phyloP scores from a whole-genome alignment of 2,113 vertebrate genomes.

The Pitta sordida region DNA sequence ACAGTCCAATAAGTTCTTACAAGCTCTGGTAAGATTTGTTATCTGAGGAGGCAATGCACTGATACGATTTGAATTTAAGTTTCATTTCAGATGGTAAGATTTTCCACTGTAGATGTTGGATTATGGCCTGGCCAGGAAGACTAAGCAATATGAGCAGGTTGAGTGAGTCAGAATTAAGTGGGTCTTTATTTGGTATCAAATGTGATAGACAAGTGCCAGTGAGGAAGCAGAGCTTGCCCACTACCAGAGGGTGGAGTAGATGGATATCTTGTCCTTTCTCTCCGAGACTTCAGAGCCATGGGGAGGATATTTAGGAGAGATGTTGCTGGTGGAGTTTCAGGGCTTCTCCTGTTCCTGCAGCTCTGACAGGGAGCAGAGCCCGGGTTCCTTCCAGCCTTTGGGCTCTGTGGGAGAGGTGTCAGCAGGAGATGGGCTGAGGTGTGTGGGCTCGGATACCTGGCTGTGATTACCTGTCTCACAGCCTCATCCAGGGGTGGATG shows the following conservation, averaged over 20 bases:
- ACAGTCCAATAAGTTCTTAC: neutral
- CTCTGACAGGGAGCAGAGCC: neutral
- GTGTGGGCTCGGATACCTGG: neutral
- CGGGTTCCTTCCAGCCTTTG: neutral
- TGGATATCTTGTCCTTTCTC: neutral
- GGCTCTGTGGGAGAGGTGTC: neutral
- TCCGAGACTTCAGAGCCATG: neutral
- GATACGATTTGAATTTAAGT: neutral
- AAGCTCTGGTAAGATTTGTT: neutral
- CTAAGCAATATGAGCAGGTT: neutral
- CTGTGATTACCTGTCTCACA: neutral
- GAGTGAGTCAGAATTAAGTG: neutral
- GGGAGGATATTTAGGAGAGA: neutral
- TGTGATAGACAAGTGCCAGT: neutral
- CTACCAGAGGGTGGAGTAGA: neutral
- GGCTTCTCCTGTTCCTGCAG: neutral
- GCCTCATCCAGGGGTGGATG: neutral
- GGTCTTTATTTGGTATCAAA: neutral
- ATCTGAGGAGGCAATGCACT: neutral
- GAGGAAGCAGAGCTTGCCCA: neutral
- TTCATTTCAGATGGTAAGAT: slow-evolving; percentile 19
- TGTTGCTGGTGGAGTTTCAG: neutral
- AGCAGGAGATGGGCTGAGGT: neutral
- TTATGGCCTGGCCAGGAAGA: slow-evolving; percentile 2
- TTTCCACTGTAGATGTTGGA: neutral